Percentiles rank a stretch among this genome's conserved stretches.
phyloP scores from a whole-genome alignment of 2,797 vertebrate species.

The Phoebastria nigripes region DNA sequence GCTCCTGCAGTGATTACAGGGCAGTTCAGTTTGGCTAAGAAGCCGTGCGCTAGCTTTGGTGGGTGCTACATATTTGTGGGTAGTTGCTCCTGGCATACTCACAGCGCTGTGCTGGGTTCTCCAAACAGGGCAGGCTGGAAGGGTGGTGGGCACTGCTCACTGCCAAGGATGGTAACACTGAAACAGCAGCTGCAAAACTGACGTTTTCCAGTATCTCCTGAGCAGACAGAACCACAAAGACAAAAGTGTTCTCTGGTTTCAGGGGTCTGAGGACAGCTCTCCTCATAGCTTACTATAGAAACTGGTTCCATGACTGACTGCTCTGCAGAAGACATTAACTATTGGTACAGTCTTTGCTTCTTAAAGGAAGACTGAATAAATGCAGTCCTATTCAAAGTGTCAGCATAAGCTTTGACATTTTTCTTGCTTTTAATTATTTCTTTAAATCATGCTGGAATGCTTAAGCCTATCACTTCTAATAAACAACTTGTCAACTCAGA shows the following conservation, averaged over 20 bases:
- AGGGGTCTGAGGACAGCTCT: not conserved
- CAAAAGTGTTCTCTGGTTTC: not conserved
- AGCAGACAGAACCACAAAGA: not conserved
- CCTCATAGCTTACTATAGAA: not conserved
- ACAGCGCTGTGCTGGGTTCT: accelerated
- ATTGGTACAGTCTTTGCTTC: not conserved
- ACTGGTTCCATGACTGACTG: not conserved
- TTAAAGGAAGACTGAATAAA: constrained; percentile 49
- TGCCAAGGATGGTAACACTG: not conserved
- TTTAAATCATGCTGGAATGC: constrained; percentile 15
- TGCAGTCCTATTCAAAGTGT: not conserved
- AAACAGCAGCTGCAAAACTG: not conserved
- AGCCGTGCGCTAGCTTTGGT: not conserved
- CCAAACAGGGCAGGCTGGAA: not conserved
- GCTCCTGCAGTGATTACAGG: accelerated
- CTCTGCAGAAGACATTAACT: not conserved
- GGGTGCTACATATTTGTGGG: not conserved
- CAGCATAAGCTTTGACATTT: not conserved
- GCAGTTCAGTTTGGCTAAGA: not conserved
- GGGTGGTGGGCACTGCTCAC: not conserved
- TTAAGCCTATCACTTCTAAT: not conserved
- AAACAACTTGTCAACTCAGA: not conserved
- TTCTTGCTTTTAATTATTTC: constrained; percentile 45
- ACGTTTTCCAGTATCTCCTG: not conserved
- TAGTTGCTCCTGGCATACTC: not conserved